phyloP scores from a whole-genome alignment of 2,113 vertebrate genomes.

The Uria lomvia region DNA sequence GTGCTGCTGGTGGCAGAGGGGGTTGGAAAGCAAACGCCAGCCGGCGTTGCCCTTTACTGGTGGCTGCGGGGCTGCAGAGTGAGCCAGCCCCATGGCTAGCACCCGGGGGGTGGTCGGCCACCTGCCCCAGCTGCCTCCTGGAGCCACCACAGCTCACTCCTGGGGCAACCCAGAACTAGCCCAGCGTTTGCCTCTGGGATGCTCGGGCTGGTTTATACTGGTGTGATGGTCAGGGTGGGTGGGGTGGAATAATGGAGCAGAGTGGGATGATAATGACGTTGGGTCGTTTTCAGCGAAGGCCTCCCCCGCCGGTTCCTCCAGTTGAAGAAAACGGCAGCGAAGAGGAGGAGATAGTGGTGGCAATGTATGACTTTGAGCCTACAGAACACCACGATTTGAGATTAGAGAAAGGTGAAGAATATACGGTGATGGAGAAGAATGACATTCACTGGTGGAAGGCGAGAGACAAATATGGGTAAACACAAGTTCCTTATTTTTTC shows the following conservation, averaged over 20 bases:
- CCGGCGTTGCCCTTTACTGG: background rate
- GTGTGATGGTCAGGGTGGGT: background rate
- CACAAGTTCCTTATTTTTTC: background rate
- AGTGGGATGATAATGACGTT: background rate
- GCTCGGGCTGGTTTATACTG: background rate
- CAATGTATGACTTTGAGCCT: conserved; percentile 88
- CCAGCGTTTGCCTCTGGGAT: background rate
- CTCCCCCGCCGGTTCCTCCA: conserved; percentile 61
- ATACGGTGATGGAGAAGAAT: conserved; percentile 85
- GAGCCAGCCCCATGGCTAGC: background rate
- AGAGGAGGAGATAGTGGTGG: conserved; percentile 79
- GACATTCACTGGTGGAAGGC: conserved; percentile 92
- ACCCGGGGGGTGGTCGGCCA: accelerated
- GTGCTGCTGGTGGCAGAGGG: background rate
- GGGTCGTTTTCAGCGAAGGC: conserved; percentile 65
- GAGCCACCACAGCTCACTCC: background rate
- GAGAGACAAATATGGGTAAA: conserved; percentile 84
- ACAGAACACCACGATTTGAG: conserved; percentile 86
- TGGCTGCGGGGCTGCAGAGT: background rate
- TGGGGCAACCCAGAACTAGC: background rate
- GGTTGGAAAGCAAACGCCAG: background rate
- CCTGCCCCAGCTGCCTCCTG: accelerated
- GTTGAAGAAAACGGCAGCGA: conserved; percentile 50
- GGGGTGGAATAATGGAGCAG: background rate
- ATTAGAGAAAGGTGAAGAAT: conserved; percentile 84